phyloP scores from a whole-genome alignment of 2,797 vertebrate species.

The Gymnothorax javanicus region DNA sequence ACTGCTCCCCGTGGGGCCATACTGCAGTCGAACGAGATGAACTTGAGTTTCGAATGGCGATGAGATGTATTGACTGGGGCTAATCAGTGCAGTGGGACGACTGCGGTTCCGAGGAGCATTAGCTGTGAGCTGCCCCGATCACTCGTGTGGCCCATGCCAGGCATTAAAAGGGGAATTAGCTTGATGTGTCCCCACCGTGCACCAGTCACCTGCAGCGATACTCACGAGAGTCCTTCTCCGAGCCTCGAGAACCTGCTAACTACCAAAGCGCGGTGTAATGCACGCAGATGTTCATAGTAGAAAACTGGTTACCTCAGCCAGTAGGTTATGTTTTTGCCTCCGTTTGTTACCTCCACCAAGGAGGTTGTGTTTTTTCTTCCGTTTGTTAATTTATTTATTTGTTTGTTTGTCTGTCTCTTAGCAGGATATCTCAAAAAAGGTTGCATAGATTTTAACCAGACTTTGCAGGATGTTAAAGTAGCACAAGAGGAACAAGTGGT shows the following conservation, averaged over 20 bases:
- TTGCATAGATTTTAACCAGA: too few relatives aligned
- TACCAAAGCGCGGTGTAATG: constrained; percentile 12
- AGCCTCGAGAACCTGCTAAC: background rate
- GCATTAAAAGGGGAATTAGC: background rate
- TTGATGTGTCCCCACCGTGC: background rate
- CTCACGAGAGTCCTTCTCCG: background rate
- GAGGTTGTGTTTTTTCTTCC: too few relatives aligned
- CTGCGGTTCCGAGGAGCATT: background rate
- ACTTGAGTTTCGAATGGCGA: constrained; percentile 30
- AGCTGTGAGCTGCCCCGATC: background rate
- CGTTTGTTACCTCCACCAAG: too few relatives aligned
- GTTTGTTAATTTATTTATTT: too few relatives aligned
- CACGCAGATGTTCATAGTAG: constrained; percentile 11
- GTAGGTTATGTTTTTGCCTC: too few relatives aligned
- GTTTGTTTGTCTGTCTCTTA: too few relatives aligned
- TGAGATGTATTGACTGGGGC: constrained; percentile 11
- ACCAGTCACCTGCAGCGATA: background rate
- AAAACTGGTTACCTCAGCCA: background rate
- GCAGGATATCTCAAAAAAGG: too few relatives aligned
- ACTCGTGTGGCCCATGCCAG: background rate
- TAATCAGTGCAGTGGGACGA: constrained; percentile 5
- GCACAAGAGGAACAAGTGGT: too few relatives aligned
- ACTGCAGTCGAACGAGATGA: constrained; percentile 13
- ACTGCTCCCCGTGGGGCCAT: constrained; percentile 23
- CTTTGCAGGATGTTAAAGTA: too few relatives aligned